Conservation (phyloP, 2,888 invertebrate species). For the Bombylius major region DNA sequence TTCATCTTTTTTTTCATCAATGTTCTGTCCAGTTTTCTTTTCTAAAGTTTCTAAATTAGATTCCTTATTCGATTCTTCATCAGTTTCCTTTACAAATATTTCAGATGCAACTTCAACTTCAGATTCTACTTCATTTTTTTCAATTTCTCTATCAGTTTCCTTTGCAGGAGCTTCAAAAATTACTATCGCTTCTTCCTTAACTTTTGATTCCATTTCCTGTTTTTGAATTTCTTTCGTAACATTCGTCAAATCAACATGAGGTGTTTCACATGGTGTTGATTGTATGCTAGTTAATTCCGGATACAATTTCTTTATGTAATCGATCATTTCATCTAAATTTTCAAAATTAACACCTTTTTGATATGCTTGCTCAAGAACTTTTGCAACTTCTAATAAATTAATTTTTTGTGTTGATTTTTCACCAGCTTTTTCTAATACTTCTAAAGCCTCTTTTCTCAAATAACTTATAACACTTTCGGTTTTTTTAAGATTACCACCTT, state of each 20-base stretch:
- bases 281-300: neutral
- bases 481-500: slow-evolving; percentile 3
- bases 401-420: slow-evolving; percentile 1
- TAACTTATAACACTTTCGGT: slow-evolving; percentile 10
- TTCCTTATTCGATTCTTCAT: too few relatives aligned
- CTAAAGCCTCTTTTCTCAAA: slow-evolving; percentile 7
- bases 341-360: slow-evolving; percentile 8
- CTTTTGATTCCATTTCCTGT: too few relatives aligned
- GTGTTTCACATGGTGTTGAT: too few relatives aligned
- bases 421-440: slow-evolving; percentile 1
- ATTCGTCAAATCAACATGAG: too few relatives aligned
- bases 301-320: slow-evolving; percentile 8
- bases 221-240: too few relatives aligned
- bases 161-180: too few relatives aligned
- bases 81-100: neutral
- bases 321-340: slow-evolving; percentile 12
- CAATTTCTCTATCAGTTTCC: too few relatives aligned
- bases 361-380: slow-evolving; percentile 8
- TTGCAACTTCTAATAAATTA: slow-evolving; percentile 5
- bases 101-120: neutral
- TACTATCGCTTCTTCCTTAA: too few relatives aligned
- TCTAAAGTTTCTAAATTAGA: neutral
- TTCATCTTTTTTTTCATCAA: neutral
- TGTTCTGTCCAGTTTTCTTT: neutral
- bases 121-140: neutral